phyloP scores from a whole-genome alignment of 2,888 invertebrate genomes.

The Spodoptera littoralis region DNA sequence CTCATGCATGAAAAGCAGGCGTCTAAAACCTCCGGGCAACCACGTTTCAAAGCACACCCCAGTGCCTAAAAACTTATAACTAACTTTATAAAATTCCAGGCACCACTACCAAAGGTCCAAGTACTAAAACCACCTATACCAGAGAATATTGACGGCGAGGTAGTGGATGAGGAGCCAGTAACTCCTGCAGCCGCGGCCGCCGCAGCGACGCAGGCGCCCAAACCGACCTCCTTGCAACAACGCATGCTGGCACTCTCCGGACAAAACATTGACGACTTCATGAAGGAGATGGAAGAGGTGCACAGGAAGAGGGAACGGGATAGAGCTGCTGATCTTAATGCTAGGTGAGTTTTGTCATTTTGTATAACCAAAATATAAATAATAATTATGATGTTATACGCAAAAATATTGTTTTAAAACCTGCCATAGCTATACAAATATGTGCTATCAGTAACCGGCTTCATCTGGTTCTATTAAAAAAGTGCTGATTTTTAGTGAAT shows the following conservation, averaged over 20 bases:
- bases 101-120: constrained; percentile 26
- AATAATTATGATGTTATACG: too few relatives aligned
- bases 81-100: constrained; percentile 6
- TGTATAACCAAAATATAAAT: too few relatives aligned
- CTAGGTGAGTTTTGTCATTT: constrained; percentile 74
- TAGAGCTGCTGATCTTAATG: constrained; percentile 89
- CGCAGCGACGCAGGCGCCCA: constrained; percentile 90
- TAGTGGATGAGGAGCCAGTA: constrained; percentile 65
- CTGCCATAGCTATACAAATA: too few relatives aligned
- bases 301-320: constrained; percentile 93
- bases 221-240: constrained; percentile 94
- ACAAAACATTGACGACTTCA: constrained; percentile 97
- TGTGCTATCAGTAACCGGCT: too few relatives aligned
- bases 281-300: constrained; percentile 97
- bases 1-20: too few relatives aligned
- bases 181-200: constrained; percentile 4
- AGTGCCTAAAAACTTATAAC: too few relatives aligned
- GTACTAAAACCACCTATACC: constrained; percentile 13
- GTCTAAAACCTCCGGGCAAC: too few relatives aligned
- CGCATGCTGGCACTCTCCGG: constrained; percentile 96
- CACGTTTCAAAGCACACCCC: too few relatives aligned
- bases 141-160: constrained; percentile 71
- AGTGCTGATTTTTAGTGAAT: neutral
- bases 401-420: too few relatives aligned
- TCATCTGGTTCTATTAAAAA: neutral